Evolutionary conservation across 2,797 vertebrate genomes (phyloP).

Genomic region (Xerus rutilus): DNA sequence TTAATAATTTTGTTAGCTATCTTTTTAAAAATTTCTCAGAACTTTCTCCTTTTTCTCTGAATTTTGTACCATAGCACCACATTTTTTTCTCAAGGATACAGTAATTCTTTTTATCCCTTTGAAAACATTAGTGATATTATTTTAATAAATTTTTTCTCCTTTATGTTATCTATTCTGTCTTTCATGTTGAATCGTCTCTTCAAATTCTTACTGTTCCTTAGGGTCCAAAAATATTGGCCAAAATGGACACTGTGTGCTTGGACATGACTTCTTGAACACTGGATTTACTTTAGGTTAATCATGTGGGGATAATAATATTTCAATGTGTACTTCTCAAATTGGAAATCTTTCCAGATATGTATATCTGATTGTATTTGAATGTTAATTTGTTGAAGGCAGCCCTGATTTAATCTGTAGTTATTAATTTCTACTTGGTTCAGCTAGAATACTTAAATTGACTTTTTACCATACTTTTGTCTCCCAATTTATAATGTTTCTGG

Average conservation of each 20-base stretch:
- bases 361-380: neutral
- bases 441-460: neutral
- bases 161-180: neutral
- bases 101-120: neutral
- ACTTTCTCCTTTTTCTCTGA: neutral
- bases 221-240: neutral
- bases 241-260: neutral
- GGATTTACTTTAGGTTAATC: neutral
- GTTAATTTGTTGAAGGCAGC: neutral
- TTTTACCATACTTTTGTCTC: neutral
- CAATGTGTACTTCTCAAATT: neutral
- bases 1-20: neutral
- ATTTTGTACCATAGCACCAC: neutral
- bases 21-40: neutral
- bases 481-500: neutral
- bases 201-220: neutral
- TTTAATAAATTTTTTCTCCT: neutral
- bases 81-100: neutral
- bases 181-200: neutral
- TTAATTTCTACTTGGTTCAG: neutral
- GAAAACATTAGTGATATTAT: neutral
- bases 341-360: neutral
- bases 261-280: neutral
- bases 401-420: neutral
- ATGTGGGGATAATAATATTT: neutral